Evolutionary conservation across 1,140 invertebrate species (phyloP).

Genomic region (Lanistes nyassanus): DNA sequence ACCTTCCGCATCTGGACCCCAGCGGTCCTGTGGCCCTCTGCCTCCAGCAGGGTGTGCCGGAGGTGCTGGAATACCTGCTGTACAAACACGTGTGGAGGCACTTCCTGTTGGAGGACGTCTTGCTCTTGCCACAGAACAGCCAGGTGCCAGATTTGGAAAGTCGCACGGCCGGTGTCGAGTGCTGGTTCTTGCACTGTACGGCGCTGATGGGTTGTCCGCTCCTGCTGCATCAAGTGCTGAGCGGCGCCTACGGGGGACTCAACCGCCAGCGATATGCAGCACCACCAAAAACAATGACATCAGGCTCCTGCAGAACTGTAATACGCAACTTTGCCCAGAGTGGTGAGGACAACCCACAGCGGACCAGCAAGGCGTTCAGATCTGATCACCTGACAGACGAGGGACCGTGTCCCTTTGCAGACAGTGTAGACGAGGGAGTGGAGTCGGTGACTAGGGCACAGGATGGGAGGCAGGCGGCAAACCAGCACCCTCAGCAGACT

Average conservation of each 20-base stretch:
- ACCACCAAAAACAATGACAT: no score
- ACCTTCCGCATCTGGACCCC: not conserved
- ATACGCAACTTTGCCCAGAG: no score
- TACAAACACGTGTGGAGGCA: constrained; percentile 25
- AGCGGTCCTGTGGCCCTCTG: constrained; percentile 15
- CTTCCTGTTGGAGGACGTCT: constrained; percentile 20
- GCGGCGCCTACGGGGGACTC: not conserved
- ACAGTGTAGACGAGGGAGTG: no score
- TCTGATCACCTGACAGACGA: no score
- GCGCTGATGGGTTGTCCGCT: constrained; percentile 18
- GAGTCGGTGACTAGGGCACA: no score
- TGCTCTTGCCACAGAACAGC: constrained; percentile 9
- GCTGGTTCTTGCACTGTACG: constrained; percentile 16
- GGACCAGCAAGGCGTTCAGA: no score
- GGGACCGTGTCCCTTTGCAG: no score
- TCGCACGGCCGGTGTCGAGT: not conserved
- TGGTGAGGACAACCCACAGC: no score
- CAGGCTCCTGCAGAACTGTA: no score
- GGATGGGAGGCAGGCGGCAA: no score
- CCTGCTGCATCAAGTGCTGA: not conserved
- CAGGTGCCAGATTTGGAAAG: not conserved
- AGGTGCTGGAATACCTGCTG: constrained; percentile 16
- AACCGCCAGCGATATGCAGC: no score
- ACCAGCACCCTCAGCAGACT: no score
- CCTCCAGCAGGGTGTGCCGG: constrained; percentile 1